These are phyloP conservation scores for Geodia barretti DNA, from an alignment of 37 sponge, comb jelly and placozoan species.

Conservation along the genomic window DNA sequence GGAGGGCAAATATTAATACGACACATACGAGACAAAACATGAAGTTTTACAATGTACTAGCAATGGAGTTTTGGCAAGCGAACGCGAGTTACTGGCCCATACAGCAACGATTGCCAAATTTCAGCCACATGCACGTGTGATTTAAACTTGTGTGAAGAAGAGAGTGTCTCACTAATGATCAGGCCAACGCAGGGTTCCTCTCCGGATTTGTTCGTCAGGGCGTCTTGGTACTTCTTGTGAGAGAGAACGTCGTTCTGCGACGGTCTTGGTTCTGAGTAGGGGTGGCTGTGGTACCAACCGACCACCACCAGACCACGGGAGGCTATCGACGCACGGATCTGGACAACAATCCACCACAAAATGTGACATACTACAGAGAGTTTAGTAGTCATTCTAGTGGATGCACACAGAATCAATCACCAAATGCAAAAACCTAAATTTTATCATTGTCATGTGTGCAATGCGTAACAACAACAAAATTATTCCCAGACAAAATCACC, in stretches of 20 bases:
- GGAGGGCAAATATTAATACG: neutral
- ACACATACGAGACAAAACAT: neutral
- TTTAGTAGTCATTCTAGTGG: no score
- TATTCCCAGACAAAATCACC: no score
- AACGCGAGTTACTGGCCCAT: no score
- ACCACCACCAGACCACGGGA: conserved; percentile 59
- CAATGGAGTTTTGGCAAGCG: no score
- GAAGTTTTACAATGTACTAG: neutral
- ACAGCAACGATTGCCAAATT: no score
- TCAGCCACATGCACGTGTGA: no score
- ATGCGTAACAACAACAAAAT: no score
- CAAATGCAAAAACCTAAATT: no score
- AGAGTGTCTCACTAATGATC: conserved; percentile 57
- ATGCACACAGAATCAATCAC: no score
- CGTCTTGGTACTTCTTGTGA: conserved; percentile 77
- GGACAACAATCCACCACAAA: neutral
- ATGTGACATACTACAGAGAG: neutral
- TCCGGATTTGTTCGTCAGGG: conserved; percentile 36
- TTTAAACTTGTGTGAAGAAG: no score
- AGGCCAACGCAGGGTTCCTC: conserved; percentile 82
- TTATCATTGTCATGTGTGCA: no score
- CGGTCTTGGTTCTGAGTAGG: conserved; percentile 74
- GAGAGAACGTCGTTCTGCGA: conserved; percentile 78
- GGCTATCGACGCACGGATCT: conserved; percentile 57
- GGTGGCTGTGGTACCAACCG: conserved; percentile 96